phyloP scores from a whole-genome alignment of 2,888 invertebrate genomes.

The Ditylenchus weischeri region DNA sequence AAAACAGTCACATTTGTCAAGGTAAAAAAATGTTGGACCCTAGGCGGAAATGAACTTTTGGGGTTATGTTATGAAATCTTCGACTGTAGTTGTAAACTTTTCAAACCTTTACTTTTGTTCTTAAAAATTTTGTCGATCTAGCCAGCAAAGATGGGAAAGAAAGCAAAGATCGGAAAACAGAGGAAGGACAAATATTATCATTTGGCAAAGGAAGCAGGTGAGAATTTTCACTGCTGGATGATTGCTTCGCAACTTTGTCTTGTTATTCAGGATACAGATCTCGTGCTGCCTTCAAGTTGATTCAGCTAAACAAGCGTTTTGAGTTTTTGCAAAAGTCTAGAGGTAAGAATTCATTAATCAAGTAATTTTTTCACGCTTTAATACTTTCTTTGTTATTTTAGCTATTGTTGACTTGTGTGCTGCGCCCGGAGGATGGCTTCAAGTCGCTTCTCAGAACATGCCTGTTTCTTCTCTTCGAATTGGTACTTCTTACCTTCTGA shows the following conservation, averaged over 20 bases:
- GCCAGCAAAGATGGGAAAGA: conserved; percentile 75
- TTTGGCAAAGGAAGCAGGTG: conserved; percentile 95
- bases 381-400: conserved; percentile 60
- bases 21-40: too few relatives aligned
- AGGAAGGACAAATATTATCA: conserved; percentile 97
- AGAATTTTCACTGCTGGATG: not conserved
- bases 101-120: too few relatives aligned
- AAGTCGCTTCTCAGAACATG: conserved; percentile 92
- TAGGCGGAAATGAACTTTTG: too few relatives aligned
- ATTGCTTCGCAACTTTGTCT: not conserved
- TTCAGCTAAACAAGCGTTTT: conserved; percentile 93
- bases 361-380: too few relatives aligned
- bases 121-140: too few relatives aligned
- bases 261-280: conserved; percentile 78
- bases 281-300: conserved; percentile 96
- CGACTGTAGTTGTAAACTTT: too few relatives aligned
- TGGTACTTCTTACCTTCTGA: conserved; percentile 67
- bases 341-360: too few relatives aligned
- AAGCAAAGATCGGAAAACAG: conserved; percentile 92
- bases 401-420: conserved; percentile 97
- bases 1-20: too few relatives aligned
- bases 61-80: too few relatives aligned
- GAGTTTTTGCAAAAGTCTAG: conserved; percentile 86
- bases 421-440: conserved; percentile 76
- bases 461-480: conserved; percentile 65